Percentiles rank a stretch among this genome's conserved stretches.
phyloP scores from a whole-genome alignment of 2,888 invertebrate genomes.

The Amphiduros pacificus region DNA sequence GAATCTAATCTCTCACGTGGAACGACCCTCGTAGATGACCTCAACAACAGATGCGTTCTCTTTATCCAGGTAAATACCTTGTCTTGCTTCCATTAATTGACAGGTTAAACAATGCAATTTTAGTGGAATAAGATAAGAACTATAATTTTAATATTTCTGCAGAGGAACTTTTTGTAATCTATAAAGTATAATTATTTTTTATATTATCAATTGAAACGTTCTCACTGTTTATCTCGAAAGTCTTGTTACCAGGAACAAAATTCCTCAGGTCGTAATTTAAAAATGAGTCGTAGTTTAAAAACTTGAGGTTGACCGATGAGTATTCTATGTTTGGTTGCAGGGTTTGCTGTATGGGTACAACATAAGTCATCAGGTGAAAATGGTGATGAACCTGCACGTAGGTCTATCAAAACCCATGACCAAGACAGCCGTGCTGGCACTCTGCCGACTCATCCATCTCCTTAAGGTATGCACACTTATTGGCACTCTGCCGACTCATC shows the following conservation, averaged over 20 bases:
- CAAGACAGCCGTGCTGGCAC: slow-evolving; percentile 72
- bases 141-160: too few species aligned
- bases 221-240: too few species aligned
- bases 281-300: neutral
- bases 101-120: too few species aligned
- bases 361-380: slow-evolving; percentile 67
- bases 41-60: slow-evolving; percentile 62
- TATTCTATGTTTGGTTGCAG: too few species aligned
- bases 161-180: too few species aligned
- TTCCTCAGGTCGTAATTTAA: neutral
- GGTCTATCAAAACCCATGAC: slow-evolving; percentile 76
- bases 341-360: slow-evolving; percentile 73
- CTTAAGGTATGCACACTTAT: slow-evolving; percentile 74
- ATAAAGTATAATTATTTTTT: too few species aligned
- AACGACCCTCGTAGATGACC: slow-evolving; percentile 63
- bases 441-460: slow-evolving; percentile 81
- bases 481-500: slow-evolving; percentile 77
- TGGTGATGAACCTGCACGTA: slow-evolving; percentile 72
- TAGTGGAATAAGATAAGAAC: too few species aligned
- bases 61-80: slow-evolving; percentile 63
- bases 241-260: too few species aligned
- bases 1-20: slow-evolving; percentile 59
- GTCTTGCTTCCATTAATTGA: too few species aligned
- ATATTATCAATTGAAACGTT: too few species aligned
- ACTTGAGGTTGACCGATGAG: too few species aligned